Evolutionary conservation across 2,113 vertebrate species (phyloP).

Genomic region (Dicentrarchus labrax): DNA sequence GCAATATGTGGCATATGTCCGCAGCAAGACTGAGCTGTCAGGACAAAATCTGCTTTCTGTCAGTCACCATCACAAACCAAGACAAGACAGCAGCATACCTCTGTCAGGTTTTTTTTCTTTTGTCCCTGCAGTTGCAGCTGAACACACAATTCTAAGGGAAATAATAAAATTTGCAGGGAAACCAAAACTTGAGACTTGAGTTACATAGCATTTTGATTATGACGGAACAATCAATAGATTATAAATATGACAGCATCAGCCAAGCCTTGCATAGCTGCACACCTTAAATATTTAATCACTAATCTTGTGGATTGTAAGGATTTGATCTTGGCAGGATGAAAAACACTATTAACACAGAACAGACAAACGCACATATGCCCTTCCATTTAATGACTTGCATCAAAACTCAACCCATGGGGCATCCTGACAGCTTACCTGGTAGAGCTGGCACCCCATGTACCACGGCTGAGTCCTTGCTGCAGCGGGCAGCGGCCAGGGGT

Average conservation of each 20-base stretch:
- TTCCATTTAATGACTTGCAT: neutral
- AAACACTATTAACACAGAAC: neutral
- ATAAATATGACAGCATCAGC: neutral
- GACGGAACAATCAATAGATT: neutral
- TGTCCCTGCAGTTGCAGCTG: neutral
- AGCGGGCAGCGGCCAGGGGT: too few species aligned
- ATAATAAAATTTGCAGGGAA: neutral
- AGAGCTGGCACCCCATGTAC: too few species aligned
- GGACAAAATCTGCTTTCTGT: slow-evolving; percentile 52
- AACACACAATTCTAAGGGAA: neutral
- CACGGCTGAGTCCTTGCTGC: too few species aligned
- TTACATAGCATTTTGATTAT: neutral
- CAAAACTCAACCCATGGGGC: neutral
- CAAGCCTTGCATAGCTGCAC: neutral
- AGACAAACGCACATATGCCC: neutral
- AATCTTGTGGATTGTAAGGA: neutral
- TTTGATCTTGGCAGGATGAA: neutral
- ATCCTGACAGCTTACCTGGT: too few species aligned
- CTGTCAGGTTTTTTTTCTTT: slow-evolving; percentile 5
- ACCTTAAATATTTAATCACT: neutral
- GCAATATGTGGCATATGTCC: slow-evolving; percentile 69
- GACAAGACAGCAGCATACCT: slow-evolving; percentile 29
- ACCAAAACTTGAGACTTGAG: neutral
- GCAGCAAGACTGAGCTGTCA: slow-evolving; percentile 69
- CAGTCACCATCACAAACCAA: slow-evolving; percentile 48